Conservation (phyloP, 2,888 invertebrate genomes). For the Philhelius pedissequus region DNA sequence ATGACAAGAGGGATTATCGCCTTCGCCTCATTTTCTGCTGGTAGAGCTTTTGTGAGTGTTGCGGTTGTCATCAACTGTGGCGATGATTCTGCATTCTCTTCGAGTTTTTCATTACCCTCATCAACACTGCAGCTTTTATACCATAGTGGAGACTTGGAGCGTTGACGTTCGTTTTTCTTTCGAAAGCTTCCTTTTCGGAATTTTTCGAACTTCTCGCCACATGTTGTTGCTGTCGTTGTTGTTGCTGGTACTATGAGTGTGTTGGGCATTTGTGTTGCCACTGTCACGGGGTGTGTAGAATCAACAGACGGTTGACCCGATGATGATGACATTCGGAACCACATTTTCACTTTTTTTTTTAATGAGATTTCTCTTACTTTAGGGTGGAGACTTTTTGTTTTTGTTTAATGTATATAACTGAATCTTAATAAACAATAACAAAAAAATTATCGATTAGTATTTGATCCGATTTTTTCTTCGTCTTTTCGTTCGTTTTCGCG, state of each 20-base stretch:
- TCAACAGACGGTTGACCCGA: conserved; percentile 44
- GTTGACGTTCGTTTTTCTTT: conserved; percentile 62
- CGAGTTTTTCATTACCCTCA: conserved; percentile 23
- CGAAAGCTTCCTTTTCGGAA: conserved; percentile 70
- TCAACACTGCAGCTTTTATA: conserved; percentile 64
- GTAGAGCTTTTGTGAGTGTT: background rate
- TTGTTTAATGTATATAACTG: background rate
- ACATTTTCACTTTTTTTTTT: conserved; percentile 41
- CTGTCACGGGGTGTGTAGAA: conserved; percentile 14
- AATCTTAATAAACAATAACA: background rate
- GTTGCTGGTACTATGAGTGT: conserved; percentile 24
- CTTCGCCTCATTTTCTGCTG: background rate
- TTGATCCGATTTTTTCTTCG: background rate
- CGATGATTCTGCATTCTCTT: background rate
- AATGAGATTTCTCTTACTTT: background rate
- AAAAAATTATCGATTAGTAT: background rate
- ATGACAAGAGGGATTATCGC: background rate
- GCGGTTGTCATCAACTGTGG: background rate
- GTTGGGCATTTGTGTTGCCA: conserved; percentile 39
- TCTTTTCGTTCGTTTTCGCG: conserved; percentile 25
- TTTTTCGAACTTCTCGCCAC: conserved; percentile 65
- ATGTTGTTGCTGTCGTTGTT: background rate
- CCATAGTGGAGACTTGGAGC: conserved; percentile 72
- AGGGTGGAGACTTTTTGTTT: background rate
- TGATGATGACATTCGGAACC: conserved; percentile 65